Evolutionary conservation across 2,113 vertebrate genomes (phyloP).

Genomic region (Callipepla squamata): DNA sequence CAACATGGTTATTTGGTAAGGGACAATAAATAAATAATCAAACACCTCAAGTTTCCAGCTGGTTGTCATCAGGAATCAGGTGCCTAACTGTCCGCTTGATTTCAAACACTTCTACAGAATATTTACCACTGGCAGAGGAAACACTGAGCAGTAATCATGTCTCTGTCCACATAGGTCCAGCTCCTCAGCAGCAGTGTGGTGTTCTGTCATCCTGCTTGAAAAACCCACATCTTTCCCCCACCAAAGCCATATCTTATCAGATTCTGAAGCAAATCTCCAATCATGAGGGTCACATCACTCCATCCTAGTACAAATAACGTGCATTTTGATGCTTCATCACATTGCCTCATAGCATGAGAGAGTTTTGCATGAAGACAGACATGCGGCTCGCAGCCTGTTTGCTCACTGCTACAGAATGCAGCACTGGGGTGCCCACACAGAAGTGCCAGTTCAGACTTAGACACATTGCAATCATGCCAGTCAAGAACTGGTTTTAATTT

Average conservation of each 20-base stretch:
- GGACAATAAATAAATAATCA: background rate
- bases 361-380: background rate
- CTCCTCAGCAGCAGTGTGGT: background rate
- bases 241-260: background rate
- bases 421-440: background rate
- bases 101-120: background rate
- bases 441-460: background rate
- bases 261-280: background rate
- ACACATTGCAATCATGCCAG: background rate
- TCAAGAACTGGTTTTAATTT: background rate
- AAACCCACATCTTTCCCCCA: background rate
- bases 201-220: background rate
- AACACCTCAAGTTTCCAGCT: too few relatives aligned
- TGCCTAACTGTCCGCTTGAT: accelerated
- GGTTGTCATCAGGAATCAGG: background rate
- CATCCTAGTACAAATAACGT: background rate
- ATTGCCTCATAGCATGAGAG: background rate
- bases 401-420: background rate
- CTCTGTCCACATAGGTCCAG: background rate
- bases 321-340: background rate
- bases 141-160: background rate
- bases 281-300: background rate
- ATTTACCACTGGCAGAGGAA: background rate
- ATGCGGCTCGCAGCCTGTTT: accelerated
- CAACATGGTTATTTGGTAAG: background rate